These are phyloP conservation scores for Hydropsyche betteni DNA, from an alignment of 2,888 invertebrate species.

Conservation along the genomic window DNA sequence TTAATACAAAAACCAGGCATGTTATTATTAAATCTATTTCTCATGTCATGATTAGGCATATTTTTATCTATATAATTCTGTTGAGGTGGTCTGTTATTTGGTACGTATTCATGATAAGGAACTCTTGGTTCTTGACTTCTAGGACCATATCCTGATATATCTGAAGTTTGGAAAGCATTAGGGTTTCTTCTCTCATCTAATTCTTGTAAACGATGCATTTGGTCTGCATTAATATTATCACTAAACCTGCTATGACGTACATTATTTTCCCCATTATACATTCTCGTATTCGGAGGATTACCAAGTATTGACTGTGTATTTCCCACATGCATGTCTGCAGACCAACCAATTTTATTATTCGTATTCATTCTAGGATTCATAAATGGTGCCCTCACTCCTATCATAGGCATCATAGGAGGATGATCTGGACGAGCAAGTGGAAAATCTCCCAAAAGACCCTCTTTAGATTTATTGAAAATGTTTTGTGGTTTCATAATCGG, in stretches of 20 bases:
- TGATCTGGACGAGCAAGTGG: slow-evolving; percentile 28
- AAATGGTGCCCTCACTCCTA: slow-evolving; percentile 5
- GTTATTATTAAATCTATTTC: slow-evolving; percentile 45
- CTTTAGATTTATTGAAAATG: slow-evolving; percentile 25
- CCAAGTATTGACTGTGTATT: slow-evolving; percentile 51
- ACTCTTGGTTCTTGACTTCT: slow-evolving; percentile 52
- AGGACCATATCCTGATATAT: slow-evolving; percentile 52
- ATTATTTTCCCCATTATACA: slow-evolving; percentile 28
- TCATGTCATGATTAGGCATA: slow-evolving; percentile 52
- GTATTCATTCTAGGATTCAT: slow-evolving; percentile 39
- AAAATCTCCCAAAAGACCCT: slow-evolving; percentile 41
- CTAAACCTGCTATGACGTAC: slow-evolving; percentile 16
- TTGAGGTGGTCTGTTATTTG: neutral
- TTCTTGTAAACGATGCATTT: slow-evolving; percentile 57
- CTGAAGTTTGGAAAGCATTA: slow-evolving; percentile 65
- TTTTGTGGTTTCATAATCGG: neutral
- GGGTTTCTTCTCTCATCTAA: slow-evolving; percentile 69
- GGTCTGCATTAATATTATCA: slow-evolving; percentile 33
- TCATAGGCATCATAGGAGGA: slow-evolving; percentile 30
- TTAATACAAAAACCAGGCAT: slow-evolving; percentile 70
- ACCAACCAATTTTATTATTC: neutral
- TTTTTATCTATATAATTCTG: slow-evolving; percentile 14
- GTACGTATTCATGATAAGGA: slow-evolving; percentile 40
- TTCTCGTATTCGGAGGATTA: slow-evolving; percentile 41
- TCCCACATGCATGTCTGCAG: slow-evolving; percentile 45